phyloP scores from a whole-genome alignment of 2,797 vertebrate genomes.

The Rousettus madagascariensis region DNA sequence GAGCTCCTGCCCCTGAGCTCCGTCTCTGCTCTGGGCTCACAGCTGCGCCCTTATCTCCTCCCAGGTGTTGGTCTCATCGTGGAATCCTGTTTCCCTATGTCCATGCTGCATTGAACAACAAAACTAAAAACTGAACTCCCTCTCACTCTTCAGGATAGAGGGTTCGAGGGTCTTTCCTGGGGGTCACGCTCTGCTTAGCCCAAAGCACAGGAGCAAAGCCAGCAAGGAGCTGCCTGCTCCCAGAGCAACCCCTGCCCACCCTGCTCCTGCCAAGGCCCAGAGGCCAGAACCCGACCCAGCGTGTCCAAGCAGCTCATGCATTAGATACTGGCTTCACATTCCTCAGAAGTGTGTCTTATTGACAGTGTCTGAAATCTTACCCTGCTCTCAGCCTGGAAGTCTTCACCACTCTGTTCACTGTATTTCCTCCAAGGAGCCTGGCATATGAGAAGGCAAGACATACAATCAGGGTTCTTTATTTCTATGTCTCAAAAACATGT shows the following conservation, averaged over 20 bases:
- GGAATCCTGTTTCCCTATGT: not conserved
- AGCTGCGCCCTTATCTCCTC: not conserved
- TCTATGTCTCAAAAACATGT: not conserved
- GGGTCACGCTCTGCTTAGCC: not conserved
- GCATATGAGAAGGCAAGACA: not conserved
- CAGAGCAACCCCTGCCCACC: not conserved
- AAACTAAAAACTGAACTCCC: not conserved
- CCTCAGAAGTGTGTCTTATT: not conserved
- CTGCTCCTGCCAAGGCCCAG: not conserved
- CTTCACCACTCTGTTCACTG: not conserved
- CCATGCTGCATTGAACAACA: not conserved
- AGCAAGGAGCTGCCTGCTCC: not conserved
- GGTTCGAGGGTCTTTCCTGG: not conserved
- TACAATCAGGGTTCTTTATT: not conserved
- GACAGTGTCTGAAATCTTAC: not conserved
- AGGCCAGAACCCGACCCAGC: not conserved
- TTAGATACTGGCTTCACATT: not conserved
- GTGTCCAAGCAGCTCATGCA: accelerated
- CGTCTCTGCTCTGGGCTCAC: not conserved
- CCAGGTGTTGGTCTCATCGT: not conserved
- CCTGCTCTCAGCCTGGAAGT: not conserved
- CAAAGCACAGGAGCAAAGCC: not conserved
- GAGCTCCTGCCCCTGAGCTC: not conserved
- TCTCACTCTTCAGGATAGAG: not conserved
- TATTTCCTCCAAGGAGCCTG: not conserved